Percentiles rank a stretch among this genome's conserved stretches.
Conservation (phyloP, 2,113 vertebrate genomes). For the Calonectris borealis region DNA sequence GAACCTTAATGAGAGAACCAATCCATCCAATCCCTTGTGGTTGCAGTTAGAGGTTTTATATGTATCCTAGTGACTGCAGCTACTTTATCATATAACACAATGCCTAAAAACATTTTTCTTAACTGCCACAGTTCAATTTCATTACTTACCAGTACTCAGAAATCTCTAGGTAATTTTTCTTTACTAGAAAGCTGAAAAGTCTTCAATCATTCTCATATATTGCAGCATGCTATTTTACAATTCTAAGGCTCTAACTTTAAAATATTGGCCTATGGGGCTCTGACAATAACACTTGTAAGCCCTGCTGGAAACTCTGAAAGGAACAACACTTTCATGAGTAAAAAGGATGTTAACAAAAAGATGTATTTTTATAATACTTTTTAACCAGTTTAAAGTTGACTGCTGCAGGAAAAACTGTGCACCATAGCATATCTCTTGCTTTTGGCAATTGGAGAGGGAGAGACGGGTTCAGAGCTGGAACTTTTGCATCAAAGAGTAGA, state of each 20-base stretch:
- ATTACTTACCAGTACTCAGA: neutral
- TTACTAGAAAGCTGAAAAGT: neutral
- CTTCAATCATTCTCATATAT: neutral
- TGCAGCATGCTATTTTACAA: neutral
- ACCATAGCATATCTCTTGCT: neutral
- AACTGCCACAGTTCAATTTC: neutral
- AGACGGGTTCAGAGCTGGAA: neutral
- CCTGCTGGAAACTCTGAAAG: neutral
- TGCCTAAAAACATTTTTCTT: neutral
- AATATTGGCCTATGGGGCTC: neutral
- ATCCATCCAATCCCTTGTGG: neutral
- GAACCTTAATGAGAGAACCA: neutral
- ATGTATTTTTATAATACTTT: neutral
- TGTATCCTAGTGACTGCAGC: neutral
- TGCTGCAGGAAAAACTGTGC: neutral
- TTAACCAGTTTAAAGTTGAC: neutral
- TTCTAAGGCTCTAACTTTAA: neutral
- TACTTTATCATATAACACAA: neutral
- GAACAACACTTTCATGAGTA: neutral
- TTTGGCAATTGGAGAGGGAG: neutral
- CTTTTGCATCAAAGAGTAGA: neutral
- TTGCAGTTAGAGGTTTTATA: neutral
- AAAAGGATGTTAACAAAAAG: neutral
- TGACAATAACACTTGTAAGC: neutral
- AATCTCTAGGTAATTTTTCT: constrained; percentile 2